Evolutionary conservation across 2,797 vertebrate genomes (phyloP).

Genomic region (Sarcophilus harrisii): DNA sequence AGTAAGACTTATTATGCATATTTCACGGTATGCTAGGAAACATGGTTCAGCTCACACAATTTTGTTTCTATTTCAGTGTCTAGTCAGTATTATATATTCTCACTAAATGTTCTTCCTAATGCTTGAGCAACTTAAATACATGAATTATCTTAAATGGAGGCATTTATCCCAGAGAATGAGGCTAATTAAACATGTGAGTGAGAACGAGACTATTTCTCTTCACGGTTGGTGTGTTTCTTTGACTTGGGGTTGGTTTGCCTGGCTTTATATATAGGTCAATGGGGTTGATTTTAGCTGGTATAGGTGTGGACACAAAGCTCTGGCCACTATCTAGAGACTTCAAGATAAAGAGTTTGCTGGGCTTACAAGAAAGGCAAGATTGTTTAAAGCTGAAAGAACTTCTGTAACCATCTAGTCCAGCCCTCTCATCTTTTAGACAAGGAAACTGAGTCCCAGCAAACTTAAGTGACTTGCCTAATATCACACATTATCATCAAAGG

Average conservation of each 20-base stretch:
- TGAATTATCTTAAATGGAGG: constrained; percentile 57
- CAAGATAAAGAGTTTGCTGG: not conserved
- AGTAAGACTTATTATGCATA: constrained; percentile 72
- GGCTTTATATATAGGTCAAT: not conserved
- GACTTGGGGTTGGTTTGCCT: constrained; percentile 60
- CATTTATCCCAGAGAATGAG: constrained; percentile 59
- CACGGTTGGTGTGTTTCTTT: constrained; percentile 61
- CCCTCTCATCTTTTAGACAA: not conserved
- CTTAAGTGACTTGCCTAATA: not conserved
- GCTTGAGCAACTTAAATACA: constrained; percentile 47
- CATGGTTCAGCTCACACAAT: constrained; percentile 73
- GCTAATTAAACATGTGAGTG: constrained; percentile 52
- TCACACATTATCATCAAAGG: no score
- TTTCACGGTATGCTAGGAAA: constrained; percentile 69
- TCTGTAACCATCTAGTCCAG: not conserved
- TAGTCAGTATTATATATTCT: constrained; percentile 58
- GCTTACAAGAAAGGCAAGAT: not conserved
- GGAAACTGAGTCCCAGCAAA: not conserved
- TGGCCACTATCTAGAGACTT: not conserved
- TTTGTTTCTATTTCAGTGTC: constrained; percentile 72
- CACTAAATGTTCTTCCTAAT: constrained; percentile 47
- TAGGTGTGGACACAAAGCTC: constrained; percentile 15
- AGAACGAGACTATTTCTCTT: constrained; percentile 64
- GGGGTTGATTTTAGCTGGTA: constrained; percentile 51
- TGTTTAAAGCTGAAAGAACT: not conserved